phyloP scores from a whole-genome alignment of 2,888 invertebrate species.

The Hydriomena furcata region DNA sequence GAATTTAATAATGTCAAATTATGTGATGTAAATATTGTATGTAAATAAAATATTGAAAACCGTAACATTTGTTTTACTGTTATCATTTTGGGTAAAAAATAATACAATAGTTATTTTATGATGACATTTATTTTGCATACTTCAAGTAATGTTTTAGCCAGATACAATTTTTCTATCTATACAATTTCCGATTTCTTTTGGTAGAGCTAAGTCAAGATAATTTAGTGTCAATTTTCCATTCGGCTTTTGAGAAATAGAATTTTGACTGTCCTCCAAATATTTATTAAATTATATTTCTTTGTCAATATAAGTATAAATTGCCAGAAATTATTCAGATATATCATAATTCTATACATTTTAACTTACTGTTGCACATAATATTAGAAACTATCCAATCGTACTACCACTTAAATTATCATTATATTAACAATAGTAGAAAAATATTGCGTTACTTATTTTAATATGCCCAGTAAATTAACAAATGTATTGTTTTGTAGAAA shows the following conservation, averaged over 20 bases:
- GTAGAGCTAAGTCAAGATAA: neutral
- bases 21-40: constrained; percentile 71
- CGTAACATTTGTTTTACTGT: constrained; percentile 5
- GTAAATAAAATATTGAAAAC: constrained; percentile 69
- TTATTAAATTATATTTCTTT: neutral
- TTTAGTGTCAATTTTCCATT: neutral
- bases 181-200: constrained; percentile 16
- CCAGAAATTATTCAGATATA: constrained; percentile 5
- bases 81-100: too few relatives aligned
- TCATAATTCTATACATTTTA: constrained; percentile 21
- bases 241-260: neutral
- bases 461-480: constrained; percentile 24
- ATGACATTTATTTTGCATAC: constrained; percentile 24
- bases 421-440: constrained; percentile 34
- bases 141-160: constrained; percentile 19
- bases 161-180: constrained; percentile 23
- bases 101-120: constrained; percentile 1
- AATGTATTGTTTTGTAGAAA: constrained; percentile 15
- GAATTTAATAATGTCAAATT: constrained; percentile 52
- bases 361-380: constrained; percentile 19
- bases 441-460: constrained; percentile 31
- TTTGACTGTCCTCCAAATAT: neutral
- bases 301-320: neutral
- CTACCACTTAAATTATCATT: constrained; percentile 17
- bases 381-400: constrained; percentile 23